Evolutionary conservation across 1,140 invertebrate genomes (phyloP), one percentile per base, ranked within the genome.

Genomic region (Papilio machaon): DNA sequence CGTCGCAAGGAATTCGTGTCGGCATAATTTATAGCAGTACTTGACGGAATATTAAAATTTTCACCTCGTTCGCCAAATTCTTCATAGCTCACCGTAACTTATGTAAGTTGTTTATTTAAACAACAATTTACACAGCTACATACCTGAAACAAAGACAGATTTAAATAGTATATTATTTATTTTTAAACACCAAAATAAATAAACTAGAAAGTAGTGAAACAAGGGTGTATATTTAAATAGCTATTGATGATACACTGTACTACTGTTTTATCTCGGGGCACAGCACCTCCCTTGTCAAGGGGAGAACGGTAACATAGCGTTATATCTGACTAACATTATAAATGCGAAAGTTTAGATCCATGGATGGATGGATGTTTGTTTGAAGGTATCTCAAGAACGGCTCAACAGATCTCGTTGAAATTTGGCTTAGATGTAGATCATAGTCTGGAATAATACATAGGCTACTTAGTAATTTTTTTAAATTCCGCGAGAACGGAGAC

Each of bases 141-240:
- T 87, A 87, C 86, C 86, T 87, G 86, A 82, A 86, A 87, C 83
- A 84, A 23, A 70, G 58, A 78, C 11, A 43, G 30, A 11, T 60
- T 23, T 23, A 15, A 17, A 38, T 35, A 38, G 30, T 38, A 70
- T 38, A 35, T 38, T 5, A 15, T 15, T 11, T 23, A 4, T 35
- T 35, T 15, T 38, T 15, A 38, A 70, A 15, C 54, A 8, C n/a
- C 7, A 30, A 54, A 17, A 54, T 49, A 49, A 13, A 10, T 11
- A 13, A 3, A 49, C 11, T 49, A 9, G 11, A 49, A 49, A 11
- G 0, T 49, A 60, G 6, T 19, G 58, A 60, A 23, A 9, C 13
- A 23, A 23, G 19, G 5, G 19, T 23, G 23, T 19, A 23, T 19
- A 11, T 64, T 23, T 23, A 23, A 64, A 8, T 30, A 23, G 19